Base-by-base conservation (phyloP, 2,888 invertebrate genomes). In the Zelleria hepariella region DNA sequence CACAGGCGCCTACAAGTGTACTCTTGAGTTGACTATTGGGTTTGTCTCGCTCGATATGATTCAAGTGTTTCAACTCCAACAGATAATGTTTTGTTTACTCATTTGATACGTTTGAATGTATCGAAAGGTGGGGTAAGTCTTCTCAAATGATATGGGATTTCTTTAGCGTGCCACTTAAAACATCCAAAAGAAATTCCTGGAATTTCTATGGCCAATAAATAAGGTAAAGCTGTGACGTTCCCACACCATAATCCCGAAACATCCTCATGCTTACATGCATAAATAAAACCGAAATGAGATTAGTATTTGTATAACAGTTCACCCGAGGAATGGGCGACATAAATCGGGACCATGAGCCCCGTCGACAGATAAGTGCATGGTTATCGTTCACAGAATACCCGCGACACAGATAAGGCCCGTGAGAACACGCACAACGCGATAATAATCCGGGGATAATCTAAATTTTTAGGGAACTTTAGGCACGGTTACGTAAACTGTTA, bases 371-470 rank as follows among this genome's bases (percentile, higher is more conserved):
- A 84, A 80, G 76, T 71, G 67, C 65, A 69, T 74, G 76, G 80
- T 85, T 86, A 84, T 86, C 82, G 73, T 75, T 72, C 71, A 61
- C 65, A 67, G 68, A 78, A 78, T 77, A 75, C 78, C 73, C 67
- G 66, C 67, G 69, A 71, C 70, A 63, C 67, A 70, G 85, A 86
- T 85, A 86, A 84, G 73, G 67, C 68, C 66, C 78, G 79, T 79
- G 81, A 78, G 80, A 81, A 80, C 75, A 74, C 68, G 69, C 71
- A 73, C 32, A 68, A 65, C 65, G n/a, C n/a, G n/a, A n/a, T n/a
- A n/a, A n/a, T n/a, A n/a, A n/a, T n/a, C n/a, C n/a, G n/a, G 63
- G 76, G 70, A 74, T 79, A 75, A 73, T 73, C 69, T 64, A 64
- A 69, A 72, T 73, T 71, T 74, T 71, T 66, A 64, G 67, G 67